A percentile compares a stretch with the other conserved stretches of the same genome.
phyloP scores from a whole-genome alignment of 2,113 vertebrate species.

The Pavo muticus region DNA sequence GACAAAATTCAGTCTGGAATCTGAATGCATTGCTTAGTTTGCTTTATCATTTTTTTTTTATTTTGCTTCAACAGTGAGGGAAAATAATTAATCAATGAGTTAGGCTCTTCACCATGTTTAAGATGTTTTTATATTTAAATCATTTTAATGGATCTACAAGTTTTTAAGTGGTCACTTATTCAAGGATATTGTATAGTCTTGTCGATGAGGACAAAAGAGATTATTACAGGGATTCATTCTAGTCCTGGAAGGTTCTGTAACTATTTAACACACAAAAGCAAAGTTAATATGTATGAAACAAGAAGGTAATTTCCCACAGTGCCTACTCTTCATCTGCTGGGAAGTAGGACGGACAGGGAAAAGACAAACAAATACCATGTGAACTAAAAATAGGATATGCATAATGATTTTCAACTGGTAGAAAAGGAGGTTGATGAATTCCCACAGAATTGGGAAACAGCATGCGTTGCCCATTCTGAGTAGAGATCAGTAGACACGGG shows the following conservation, averaged over 20 bases:
- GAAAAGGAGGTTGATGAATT: neutral
- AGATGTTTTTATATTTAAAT: neutral
- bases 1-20: neutral
- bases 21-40: neutral
- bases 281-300: neutral
- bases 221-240: neutral
- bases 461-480: neutral
- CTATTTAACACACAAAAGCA: neutral
- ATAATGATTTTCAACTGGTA: conserved; percentile 18
- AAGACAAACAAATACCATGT: conserved; percentile 15
- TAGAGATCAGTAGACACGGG: neutral
- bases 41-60: neutral
- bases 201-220: neutral
- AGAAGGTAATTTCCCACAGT: conserved; percentile 40
- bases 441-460: neutral
- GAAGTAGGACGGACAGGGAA: conserved; percentile 10
- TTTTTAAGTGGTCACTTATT: neutral
- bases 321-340: neutral
- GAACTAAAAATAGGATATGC: conserved; percentile 26
- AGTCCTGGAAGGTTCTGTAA: neutral
- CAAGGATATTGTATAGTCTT: neutral
- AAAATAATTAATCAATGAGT: neutral
- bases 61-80: neutral
- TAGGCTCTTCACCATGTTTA: neutral
- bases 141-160: neutral